Conservation (phyloP, 1,140 invertebrate genomes). For the Leptoteleia sp. region DNA sequence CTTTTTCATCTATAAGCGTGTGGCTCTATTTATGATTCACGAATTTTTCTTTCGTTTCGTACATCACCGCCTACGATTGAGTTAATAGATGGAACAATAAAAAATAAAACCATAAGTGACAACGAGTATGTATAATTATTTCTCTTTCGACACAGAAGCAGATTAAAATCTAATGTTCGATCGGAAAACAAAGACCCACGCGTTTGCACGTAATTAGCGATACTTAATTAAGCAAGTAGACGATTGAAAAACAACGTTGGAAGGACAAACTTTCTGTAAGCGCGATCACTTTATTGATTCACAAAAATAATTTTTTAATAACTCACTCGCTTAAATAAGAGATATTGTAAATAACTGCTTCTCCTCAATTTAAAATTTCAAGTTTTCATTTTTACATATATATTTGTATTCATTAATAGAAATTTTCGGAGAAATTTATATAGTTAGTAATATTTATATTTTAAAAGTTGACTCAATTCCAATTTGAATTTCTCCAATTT, state of each 20-base stretch:
- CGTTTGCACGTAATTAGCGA: slow-evolving; percentile 45
- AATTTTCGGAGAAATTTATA: too few species aligned
- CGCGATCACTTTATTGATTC: neutral
- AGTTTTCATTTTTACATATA: too few species aligned
- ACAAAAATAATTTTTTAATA: too few species aligned
- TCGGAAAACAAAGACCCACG: slow-evolving; percentile 60
- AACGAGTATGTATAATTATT: slow-evolving; percentile 66
- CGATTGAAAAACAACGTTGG: slow-evolving; percentile 32
- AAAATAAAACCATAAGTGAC: slow-evolving; percentile 17
- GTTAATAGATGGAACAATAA: slow-evolving; percentile 40
- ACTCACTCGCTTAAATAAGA: too few species aligned
- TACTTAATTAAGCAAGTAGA: slow-evolving; percentile 50
- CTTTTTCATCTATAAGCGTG: neutral
- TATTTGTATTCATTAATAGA: too few species aligned
- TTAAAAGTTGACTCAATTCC: too few species aligned
- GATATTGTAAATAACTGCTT: too few species aligned
- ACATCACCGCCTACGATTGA: slow-evolving; percentile 42
- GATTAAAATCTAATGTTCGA: slow-evolving; percentile 50
- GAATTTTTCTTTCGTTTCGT: slow-evolving; percentile 14
- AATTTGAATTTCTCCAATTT: too few species aligned
- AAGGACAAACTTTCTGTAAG: slow-evolving; percentile 47
- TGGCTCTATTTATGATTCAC: slow-evolving; percentile 23
- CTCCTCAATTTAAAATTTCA: too few species aligned
- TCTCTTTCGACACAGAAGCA: slow-evolving; percentile 44
- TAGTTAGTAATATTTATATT: too few species aligned